A percentile compares a stretch with the other conserved stretches of the same genome.
phyloP scores from a whole-genome alignment of 2,113 vertebrate genomes.

The Alexandromys fortis region DNA sequence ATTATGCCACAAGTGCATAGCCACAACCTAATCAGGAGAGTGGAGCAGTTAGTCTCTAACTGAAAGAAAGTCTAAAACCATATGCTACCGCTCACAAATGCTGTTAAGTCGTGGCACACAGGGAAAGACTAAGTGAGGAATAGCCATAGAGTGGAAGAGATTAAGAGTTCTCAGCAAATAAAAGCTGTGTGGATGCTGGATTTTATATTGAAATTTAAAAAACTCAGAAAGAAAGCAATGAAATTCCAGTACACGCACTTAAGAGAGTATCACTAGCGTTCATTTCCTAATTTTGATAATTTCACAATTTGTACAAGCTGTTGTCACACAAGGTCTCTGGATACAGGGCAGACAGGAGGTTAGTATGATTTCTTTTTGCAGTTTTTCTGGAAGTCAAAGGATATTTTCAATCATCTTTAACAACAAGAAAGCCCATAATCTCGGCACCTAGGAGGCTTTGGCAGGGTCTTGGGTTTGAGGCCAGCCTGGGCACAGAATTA shows the following conservation, averaged over 20 bases:
- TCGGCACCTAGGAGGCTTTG: no score
- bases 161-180: neutral
- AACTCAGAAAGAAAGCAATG: neutral
- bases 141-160: neutral
- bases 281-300: slow-evolving; percentile 21
- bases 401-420: neutral
- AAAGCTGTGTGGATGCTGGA: neutral
- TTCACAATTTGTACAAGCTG: neutral
- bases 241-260: neutral
- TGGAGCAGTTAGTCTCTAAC: neutral
- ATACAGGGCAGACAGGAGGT: neutral
- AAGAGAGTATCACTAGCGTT: neutral
- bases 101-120: neutral
- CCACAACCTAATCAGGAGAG: neutral
- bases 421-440: neutral
- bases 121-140: neutral
- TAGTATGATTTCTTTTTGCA: neutral
- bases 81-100: neutral
- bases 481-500: neutral
- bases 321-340: neutral
- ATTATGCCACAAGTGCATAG: neutral
- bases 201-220: neutral
- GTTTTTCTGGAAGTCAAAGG: slow-evolving; percentile 6
- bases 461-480: no score
- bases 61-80: neutral